Evolutionary conservation across 2,113 vertebrate genomes (phyloP).

Genomic region (Hymenochirus boettgeri): DNA sequence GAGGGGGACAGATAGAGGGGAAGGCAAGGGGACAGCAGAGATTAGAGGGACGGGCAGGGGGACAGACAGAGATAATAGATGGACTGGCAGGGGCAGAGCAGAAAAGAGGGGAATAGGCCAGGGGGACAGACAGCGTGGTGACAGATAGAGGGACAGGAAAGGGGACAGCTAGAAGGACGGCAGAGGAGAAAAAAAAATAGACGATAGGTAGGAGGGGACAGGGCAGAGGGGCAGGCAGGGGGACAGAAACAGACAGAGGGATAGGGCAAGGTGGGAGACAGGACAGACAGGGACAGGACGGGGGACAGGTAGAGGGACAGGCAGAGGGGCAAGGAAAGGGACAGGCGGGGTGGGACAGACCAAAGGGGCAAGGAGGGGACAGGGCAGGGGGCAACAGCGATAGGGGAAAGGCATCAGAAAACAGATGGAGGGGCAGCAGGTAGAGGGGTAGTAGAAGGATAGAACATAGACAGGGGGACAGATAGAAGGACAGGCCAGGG

Average conservation of each 20-base stretch:
- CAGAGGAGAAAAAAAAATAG: too few species aligned
- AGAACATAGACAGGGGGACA: too few species aligned
- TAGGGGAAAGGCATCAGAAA: too few species aligned
- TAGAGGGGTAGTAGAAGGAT: too few species aligned
- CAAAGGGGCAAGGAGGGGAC: not conserved
- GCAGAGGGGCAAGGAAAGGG: too few species aligned
- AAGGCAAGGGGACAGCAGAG: constrained; percentile 13
- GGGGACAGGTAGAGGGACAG: not conserved
- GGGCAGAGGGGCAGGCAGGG: too few species aligned
- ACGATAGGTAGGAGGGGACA: not conserved
- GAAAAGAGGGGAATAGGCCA: not conserved
- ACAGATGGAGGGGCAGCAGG: too few species aligned
- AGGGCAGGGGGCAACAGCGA: not conserved
- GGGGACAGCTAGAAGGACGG: too few species aligned
- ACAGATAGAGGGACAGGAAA: too few species aligned
- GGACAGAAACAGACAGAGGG: not conserved
- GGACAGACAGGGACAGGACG: too few species aligned
- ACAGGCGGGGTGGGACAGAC: not conserved
- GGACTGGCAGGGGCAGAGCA: not conserved
- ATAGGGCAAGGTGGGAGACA: not conserved
- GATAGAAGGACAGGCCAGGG: too few species aligned
- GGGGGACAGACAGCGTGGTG: not conserved
- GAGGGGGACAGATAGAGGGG: not conserved
- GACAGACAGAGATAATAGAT: too few species aligned
- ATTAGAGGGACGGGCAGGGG: not conserved